Percentiles rank a stretch among this genome's conserved stretches.
Evolutionary conservation across 2,797 vertebrate species (phyloP).

Genomic region (Enteromius fasciolatus): DNA sequence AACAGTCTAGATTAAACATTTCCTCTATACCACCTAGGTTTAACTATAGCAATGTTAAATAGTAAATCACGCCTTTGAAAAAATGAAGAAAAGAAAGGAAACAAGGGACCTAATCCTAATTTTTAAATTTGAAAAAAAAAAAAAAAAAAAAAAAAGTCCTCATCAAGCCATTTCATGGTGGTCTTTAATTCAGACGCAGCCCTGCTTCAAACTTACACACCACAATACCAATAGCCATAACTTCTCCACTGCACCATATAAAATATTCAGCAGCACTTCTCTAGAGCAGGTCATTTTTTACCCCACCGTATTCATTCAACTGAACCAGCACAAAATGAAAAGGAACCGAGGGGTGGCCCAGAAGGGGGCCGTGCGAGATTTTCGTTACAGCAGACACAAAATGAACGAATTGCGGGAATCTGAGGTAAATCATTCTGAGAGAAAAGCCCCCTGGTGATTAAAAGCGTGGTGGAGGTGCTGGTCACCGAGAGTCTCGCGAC

Average conservation of each 20-base stretch:
- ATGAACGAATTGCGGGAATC: conserved; percentile 11
- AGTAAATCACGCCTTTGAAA: not conserved
- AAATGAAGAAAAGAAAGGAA: not conserved
- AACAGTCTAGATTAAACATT: not conserved
- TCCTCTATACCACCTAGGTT: not conserved
- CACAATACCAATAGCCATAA: conserved; percentile 63
- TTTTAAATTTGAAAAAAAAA: not conserved
- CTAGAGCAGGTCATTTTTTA: conserved; percentile 65
- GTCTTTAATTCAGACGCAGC: conserved; percentile 4
- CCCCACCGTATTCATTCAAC: conserved; percentile 66
- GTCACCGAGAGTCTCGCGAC: not conserved
- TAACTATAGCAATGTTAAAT: not conserved
- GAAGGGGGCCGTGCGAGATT: conserved; percentile 9
- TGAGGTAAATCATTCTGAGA: conserved; percentile 17
- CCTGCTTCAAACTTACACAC: conserved; percentile 5
- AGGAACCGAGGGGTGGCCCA: conserved; percentile 22
- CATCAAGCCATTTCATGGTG: not conserved
- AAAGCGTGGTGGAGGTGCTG: not conserved
- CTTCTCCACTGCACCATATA: conserved; percentile 66
- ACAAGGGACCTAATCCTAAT: not conserved
- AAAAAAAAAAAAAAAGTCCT: not conserved
- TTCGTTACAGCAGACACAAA: conserved; percentile 25
- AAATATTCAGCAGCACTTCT: conserved; percentile 74
- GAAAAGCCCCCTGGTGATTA: conserved; percentile 36
- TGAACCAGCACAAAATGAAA: conserved; percentile 48